Evolutionary conservation across 2,113 vertebrate genomes (phyloP), one percentile per base, ranked within the genome.

Genomic region (Hipposideros armiger): DNA sequence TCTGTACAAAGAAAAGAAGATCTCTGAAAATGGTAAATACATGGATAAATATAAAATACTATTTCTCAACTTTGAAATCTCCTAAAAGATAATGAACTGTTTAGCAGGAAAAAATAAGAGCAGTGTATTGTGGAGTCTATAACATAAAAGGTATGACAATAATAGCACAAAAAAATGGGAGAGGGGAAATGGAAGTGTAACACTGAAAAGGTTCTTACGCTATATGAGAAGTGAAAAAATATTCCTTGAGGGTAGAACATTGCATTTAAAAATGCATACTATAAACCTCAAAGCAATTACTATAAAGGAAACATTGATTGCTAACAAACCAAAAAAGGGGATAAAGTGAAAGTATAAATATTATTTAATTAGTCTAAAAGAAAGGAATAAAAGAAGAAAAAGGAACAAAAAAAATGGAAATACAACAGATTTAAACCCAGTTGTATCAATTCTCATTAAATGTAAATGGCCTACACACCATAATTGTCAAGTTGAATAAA

Each of bases 401-500:
- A 11, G 47, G 47, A 50, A 50, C 10, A 50, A 4, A 13, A 50
- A 50, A 93, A 72, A 69, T 58, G 73, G 66, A n/a, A 52, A 86
- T 30, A 73, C 5, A 50, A 20, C 22, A 80, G 32, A 74, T 47
- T 66, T 42, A 67, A 91, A 60, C 17, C 8, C 26, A 69, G 76
- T 70, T 30, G 26, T 62, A 73, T 73, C 56, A 90, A 50, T 58
- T 90, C 74, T 58, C 15, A 87, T 62, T 81, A 66, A 67, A 50
- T 50, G 47, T 50, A 50, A 50, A 50, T 50, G 47, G 47, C 47
- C 13, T 50, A 50, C 10, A 66, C 1, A 60, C 28, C 30, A 36
- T 82, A 94, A 82, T 45, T 91, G 32, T 58, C 47, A 94, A 64
- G 30, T 14, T 74, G 36, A 36, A 36, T 82, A 74, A 84, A 89